Conservation (phyloP, 2,888 invertebrate genomes). For the Sphinx pinastri region DNA sequence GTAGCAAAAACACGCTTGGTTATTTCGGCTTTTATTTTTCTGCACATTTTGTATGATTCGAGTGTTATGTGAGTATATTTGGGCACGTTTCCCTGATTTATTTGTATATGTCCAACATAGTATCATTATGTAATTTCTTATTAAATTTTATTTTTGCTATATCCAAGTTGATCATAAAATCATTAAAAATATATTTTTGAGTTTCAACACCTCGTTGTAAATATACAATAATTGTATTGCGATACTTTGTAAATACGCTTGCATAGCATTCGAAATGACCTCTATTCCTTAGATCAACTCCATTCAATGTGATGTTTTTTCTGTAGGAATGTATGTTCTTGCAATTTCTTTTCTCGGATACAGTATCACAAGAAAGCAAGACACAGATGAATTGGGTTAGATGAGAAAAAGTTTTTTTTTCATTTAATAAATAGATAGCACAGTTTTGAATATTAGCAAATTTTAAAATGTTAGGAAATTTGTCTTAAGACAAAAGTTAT, state of each 20-base stretch:
- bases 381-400: conserved; percentile 73
- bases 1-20: conserved; percentile 61
- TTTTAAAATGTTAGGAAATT: too few relatives aligned
- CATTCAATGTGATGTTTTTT: conserved; percentile 35
- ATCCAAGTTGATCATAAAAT: too few relatives aligned
- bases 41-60: not conserved
- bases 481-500: too few relatives aligned
- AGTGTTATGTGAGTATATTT: conserved; percentile 6
- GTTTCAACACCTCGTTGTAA: not conserved
- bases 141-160: too few relatives aligned
- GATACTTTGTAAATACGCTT: not conserved
- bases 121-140: too few relatives aligned
- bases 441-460: too few relatives aligned
- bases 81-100: too few relatives aligned
- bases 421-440: not conserved
- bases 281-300: not conserved
- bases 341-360: conserved; percentile 71
- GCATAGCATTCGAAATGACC: not conserved
- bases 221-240: not conserved
- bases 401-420: not conserved
- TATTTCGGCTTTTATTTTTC: conserved; percentile 55
- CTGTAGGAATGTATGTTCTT: conserved; percentile 72
- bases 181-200: not conserved
- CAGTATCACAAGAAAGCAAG: conserved; percentile 65
- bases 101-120: not conserved